Percentiles rank a stretch among this genome's conserved stretches.
Conservation (phyloP, 2,888 invertebrate species). For the Pasiphila rectangulata region DNA sequence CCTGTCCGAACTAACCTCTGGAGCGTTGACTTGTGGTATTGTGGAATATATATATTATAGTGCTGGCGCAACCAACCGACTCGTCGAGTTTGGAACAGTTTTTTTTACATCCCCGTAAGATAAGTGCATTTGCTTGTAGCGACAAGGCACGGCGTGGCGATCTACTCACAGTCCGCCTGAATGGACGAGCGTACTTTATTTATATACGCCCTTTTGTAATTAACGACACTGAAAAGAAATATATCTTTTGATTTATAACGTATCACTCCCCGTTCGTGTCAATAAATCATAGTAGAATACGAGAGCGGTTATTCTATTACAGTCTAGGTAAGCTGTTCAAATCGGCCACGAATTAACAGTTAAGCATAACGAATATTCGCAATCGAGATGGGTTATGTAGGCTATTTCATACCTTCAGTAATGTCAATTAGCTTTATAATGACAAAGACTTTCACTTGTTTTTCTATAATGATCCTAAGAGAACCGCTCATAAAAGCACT, state of each 20-base stretch:
- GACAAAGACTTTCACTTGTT: no score
- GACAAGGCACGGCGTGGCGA: constrained; percentile 71
- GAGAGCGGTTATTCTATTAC: not conserved
- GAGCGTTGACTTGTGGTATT: constrained; percentile 63
- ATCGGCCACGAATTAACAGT: not conserved
- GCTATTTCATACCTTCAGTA: no score
- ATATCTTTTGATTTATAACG: constrained; percentile 69
- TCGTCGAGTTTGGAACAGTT: constrained; percentile 69
- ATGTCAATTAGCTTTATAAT: no score
- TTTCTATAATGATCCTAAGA: no score
- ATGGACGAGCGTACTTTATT: constrained; percentile 73
- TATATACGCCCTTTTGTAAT: constrained; percentile 76
- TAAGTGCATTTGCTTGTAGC: constrained; percentile 82
- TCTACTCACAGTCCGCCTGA: constrained; percentile 65
- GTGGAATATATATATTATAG: constrained; percentile 55
- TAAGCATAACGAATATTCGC: not conserved
- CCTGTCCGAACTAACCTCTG: constrained; percentile 63
- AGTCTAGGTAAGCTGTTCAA: not conserved
- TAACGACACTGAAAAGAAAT: constrained; percentile 75
- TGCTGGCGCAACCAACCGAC: constrained; percentile 72
- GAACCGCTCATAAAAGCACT: no score
- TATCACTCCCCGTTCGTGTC: constrained; percentile 41
- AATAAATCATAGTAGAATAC: constrained; percentile 1
- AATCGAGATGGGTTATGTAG: no score
- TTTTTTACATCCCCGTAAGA: constrained; percentile 75